Base-by-base conservation (phyloP, 2,888 invertebrate species). In the Tuberolachnus salignus region DNA sequence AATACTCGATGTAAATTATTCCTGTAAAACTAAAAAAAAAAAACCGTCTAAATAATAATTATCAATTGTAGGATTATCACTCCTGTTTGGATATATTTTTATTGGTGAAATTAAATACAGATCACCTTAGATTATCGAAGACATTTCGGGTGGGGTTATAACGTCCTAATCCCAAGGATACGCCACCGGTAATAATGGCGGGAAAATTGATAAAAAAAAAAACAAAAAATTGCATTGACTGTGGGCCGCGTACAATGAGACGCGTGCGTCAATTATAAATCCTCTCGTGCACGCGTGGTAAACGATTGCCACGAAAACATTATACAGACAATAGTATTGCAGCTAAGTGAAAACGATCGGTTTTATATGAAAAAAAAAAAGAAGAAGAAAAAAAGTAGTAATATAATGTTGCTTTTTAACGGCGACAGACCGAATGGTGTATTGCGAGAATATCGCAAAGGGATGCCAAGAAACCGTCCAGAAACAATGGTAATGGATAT, bases 381-480 rank as follows among this genome's bases (percentile, higher is more conserved):
- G 3, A 34, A 34, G 6, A 34, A 34, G 3, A 34, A 34, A 34
- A 34, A 34, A 3, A 34, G 34, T 34, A n/a, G n/a, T n/a, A n/a
- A n/a, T n/a, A n/a, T 6, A 42, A 19, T 14, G 61, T 63, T 49
- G 34, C 19, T 34, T 73, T 51, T 73, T 51, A 63, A 73, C 34
- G 21, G 51, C 19, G 51, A 51, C 34, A 16, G 34, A 51, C 49
- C 14, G 49, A 72, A 61, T 26, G 61, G 61, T 61, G 49, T 51
- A 9, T 21, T 11, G 10, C 19, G 23, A 21, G 9, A 23, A 23
- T 34, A 71, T 26, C 46, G 46, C 70, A 1, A 72, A 72, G 46
- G 44, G 61, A 73, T 73, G 73, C 73, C 73, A 73, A 73, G 61
- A 63, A 73, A 46, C 71, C 46, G 23, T 59, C 46, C 57, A 26